Evolutionary conservation across 2,888 invertebrate genomes (phyloP).

Genomic region (Dynastes hyllus): DNA sequence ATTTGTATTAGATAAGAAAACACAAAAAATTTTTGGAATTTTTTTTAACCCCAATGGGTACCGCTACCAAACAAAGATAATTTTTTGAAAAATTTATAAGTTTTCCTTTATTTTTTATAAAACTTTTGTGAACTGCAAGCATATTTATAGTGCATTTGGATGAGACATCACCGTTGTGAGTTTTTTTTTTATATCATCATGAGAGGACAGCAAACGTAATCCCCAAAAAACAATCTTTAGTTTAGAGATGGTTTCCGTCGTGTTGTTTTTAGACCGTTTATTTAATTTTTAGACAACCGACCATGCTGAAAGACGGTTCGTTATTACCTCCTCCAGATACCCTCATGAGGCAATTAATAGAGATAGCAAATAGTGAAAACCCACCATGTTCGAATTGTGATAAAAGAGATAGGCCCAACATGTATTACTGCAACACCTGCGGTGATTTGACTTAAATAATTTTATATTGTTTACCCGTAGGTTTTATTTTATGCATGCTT

Average conservation of each 20-base stretch:
- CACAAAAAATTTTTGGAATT: no score
- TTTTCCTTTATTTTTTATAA: no score
- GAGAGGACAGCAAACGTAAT: no score
- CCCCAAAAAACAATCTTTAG: no score
- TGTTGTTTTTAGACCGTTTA: neutral
- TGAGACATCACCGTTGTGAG: no score
- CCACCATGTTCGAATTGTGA: constrained; percentile 87
- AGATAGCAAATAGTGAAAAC: constrained; percentile 80
- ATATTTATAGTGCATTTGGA: no score
- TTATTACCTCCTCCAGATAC: constrained; percentile 78
- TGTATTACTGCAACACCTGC: constrained; percentile 88
- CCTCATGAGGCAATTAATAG: constrained; percentile 81
- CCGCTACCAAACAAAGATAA: no score
- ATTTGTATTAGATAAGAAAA: no score
- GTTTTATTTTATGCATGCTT: constrained; percentile 34
- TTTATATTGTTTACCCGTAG: constrained; percentile 49
- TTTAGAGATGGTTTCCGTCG: no score
- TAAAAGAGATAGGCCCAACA: constrained; percentile 79
- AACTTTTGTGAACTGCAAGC: no score
- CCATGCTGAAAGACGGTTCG: constrained; percentile 77
- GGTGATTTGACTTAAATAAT: constrained; percentile 67
- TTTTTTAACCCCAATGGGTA: no score
- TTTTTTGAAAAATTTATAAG: no score
- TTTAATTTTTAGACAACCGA: constrained; percentile 72
- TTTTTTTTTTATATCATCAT: neutral